Conservation (phyloP, 2,888 invertebrate genomes). For the Zaprionus lineosus region DNA sequence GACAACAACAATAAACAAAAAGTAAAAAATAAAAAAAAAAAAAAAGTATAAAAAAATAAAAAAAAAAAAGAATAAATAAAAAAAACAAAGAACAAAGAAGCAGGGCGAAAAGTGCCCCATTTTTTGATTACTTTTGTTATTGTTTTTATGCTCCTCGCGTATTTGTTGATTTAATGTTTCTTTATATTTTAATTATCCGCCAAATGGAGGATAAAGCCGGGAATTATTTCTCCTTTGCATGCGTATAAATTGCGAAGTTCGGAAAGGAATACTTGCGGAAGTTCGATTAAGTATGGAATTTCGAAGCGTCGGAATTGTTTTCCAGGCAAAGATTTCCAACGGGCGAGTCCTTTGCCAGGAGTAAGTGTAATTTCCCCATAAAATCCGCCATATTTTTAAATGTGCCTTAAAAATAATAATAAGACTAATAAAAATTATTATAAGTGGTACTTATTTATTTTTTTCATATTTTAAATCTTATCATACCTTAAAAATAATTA, state of each 20-base stretch:
- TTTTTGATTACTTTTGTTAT: slow-evolving; percentile 74
- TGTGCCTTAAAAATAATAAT: too few species aligned
- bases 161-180: slow-evolving; percentile 52
- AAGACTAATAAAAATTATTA: too few species aligned
- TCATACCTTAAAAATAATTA: too few species aligned
- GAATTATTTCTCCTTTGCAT: slow-evolving; percentile 16
- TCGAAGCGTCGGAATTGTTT: too few species aligned
- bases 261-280: too few species aligned
- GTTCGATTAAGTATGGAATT: too few species aligned
- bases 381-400: too few species aligned
- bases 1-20: slow-evolving; percentile 21
- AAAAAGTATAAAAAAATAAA: not conserved
- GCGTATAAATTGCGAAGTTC: not conserved
- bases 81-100: slow-evolving; percentile 10
- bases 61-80: slow-evolving; percentile 29
- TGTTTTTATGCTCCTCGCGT: slow-evolving; percentile 64
- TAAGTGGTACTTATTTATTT: too few species aligned
- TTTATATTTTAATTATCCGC: slow-evolving; percentile 60
- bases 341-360: too few species aligned
- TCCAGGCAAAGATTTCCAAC: too few species aligned
- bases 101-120: slow-evolving; percentile 39
- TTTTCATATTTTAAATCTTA: too few species aligned
- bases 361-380: too few species aligned
- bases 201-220: slow-evolving; percentile 50
- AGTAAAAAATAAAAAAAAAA: slow-evolving; percentile 33